A percentile compares a stretch with the other conserved stretches of the same genome.
Conservation (phyloP, 2,113 vertebrate genomes). For the Silurus asotus region DNA sequence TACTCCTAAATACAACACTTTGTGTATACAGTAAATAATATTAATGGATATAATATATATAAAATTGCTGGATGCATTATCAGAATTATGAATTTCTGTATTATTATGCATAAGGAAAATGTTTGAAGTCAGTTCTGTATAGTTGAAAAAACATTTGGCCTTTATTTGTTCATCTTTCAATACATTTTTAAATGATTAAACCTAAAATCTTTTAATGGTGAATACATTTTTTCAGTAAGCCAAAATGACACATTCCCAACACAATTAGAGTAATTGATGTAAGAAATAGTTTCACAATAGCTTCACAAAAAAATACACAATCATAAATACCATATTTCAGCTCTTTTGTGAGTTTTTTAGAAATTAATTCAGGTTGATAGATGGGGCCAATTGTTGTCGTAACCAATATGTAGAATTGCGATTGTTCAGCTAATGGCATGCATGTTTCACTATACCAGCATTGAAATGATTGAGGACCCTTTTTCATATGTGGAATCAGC, state of each 20-base stretch:
- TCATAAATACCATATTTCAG: not conserved
- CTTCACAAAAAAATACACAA: not conserved
- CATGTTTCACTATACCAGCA: not conserved
- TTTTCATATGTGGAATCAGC: constrained; percentile 54
- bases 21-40: not conserved
- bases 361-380: not conserved
- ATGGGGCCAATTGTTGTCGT: not conserved
- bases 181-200: too few species aligned
- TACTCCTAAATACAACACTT: not conserved
- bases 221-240: not conserved
- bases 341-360: not conserved
- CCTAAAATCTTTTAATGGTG: not conserved
- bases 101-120: not conserved
- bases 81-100: not conserved
- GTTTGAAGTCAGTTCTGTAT: not conserved
- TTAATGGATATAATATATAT: not conserved
- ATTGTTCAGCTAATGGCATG: not conserved
- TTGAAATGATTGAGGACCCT: constrained; percentile 47
- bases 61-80: not conserved
- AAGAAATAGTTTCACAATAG: not conserved
- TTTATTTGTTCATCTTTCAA: too few species aligned
- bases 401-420: not conserved
- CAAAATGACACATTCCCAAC: not conserved
- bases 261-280: not conserved
- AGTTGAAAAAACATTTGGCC: not conserved